Base-by-base conservation (phyloP, 2,888 invertebrate species). In the Amblyteles armatorius region DNA sequence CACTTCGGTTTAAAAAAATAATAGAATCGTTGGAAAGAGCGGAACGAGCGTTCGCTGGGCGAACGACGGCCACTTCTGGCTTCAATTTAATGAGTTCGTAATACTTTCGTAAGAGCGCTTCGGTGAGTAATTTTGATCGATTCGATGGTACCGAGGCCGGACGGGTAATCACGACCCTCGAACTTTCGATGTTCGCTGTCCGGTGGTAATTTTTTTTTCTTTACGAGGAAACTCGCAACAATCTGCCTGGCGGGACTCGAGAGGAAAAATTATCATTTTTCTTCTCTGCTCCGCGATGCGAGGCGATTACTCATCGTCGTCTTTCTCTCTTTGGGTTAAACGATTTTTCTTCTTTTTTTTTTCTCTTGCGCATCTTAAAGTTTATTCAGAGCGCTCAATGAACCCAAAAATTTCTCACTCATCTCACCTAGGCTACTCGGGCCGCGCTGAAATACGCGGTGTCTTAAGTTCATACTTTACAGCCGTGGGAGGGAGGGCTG, bases 371-470 rank as follows among this genome's bases (percentile, higher is more conserved):
- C 11, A 22, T 13, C 26, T 57, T 57, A 57, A 57, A 57, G 26
- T 57, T 57, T 11, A 57, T 22, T 57, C 57, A 26, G 13, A 63
- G 29, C 16, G 63, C 13, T 63, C 63, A 63, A 33, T 33, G 29
- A 63, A 7, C 16, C 33, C 29, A 29, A 63, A 63, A 63, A 63
- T 63, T 63, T 33, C 6, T 33, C 6, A 33, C 29, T 63, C 29
- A 63, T 29, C 63, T 29, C 63, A n/a, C 63, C 13, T 33, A 29
- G 16, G 63, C 16, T 3, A 22, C 29, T 63, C 16, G 26, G 57
- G 57, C 26, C 48, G 50, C 50, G 40, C 11, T 69, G 48, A 50
- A 67, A 67, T 26, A 69, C 22, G 50, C 48, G 22, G 26, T 33
- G 22, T 50, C 50, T 50, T 29, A 29, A 40, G 26, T 73, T 36